These are phyloP conservation scores for Chrysolina haemoptera DNA, from an alignment of 2,888 invertebrate genomes.

Conservation along the genomic window DNA sequence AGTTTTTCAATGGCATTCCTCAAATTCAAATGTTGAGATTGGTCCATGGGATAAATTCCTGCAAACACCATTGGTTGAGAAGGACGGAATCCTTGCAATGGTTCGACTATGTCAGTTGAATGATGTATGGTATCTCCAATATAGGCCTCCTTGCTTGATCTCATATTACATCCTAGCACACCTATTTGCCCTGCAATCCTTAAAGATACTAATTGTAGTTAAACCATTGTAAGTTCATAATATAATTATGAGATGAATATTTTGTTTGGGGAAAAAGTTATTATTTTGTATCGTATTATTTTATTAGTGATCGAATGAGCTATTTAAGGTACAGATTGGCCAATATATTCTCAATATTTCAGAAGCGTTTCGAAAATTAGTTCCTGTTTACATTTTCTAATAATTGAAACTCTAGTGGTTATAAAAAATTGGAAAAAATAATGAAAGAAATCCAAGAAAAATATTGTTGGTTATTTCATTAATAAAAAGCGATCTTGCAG, in stretches of 20 bases:
- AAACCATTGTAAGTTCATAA: neutral
- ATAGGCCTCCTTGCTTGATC: constrained; percentile 79
- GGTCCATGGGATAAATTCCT: constrained; percentile 92
- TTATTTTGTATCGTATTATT: too few species aligned
- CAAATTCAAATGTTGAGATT: constrained; percentile 84
- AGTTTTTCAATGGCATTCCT: constrained; percentile 91
- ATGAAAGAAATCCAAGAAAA: too few species aligned
- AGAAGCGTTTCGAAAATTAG: too few species aligned
- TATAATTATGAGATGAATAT: neutral
- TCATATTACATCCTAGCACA: constrained; percentile 87
- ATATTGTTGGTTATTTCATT: too few species aligned
- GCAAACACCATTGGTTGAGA: constrained; percentile 89
- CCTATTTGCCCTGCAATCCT: constrained; percentile 94
- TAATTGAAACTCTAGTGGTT: too few species aligned
- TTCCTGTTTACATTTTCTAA: too few species aligned
- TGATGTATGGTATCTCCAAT: constrained; percentile 85
- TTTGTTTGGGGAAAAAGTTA: too few species aligned
- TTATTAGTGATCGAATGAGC: too few species aligned
- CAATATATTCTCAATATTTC: too few species aligned
- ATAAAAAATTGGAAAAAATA: too few species aligned
- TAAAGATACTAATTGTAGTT: constrained; percentile 27
- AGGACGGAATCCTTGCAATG: constrained; percentile 77
- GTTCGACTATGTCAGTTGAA: constrained; percentile 72
- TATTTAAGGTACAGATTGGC: too few species aligned
- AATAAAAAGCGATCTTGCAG: too few species aligned